phyloP scores from a whole-genome alignment of 2,113 vertebrate genomes.

The Clarias batrachus region DNA sequence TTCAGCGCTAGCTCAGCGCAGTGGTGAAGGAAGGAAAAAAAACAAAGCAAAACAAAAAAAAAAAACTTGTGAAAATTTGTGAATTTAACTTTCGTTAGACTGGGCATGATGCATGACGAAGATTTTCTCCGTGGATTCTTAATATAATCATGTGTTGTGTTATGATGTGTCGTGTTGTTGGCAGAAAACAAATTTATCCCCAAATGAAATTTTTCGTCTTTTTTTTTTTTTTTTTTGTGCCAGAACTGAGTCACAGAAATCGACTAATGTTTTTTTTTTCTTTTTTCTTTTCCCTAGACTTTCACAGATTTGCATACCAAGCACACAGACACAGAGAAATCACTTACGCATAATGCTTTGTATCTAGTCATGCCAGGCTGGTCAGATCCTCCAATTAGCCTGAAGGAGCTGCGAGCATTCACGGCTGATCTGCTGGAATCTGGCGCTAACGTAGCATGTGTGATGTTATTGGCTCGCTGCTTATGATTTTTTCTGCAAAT shows the following conservation, averaged over 20 bases:
- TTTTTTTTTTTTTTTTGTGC: neutral
- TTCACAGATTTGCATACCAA: neutral
- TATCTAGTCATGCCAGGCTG: slow-evolving; percentile 22
- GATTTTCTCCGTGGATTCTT: neutral
- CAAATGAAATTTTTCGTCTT: neutral
- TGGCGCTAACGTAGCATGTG: slow-evolving; percentile 12
- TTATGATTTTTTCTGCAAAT: neutral
- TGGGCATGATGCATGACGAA: neutral
- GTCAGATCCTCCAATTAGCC: slow-evolving; percentile 32
- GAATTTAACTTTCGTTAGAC: neutral
- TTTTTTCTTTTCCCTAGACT: neutral
- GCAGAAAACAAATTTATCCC: neutral
- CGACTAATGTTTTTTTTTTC: neutral
- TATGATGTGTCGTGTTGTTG: no score
- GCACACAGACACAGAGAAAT: neutral
- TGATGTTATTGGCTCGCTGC: slow-evolving; percentile 19
- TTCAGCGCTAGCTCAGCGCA: neutral
- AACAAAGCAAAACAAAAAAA: no score
- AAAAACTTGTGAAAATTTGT: neutral
- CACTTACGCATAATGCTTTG: slow-evolving; percentile 11
- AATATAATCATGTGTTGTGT: neutral
- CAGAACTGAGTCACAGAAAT: neutral
- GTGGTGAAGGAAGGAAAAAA: neutral
- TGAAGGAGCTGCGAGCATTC: slow-evolving; percentile 30
- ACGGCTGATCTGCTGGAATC: slow-evolving; percentile 32